phyloP scores from a whole-genome alignment of 2,888 invertebrate species.

The Acrobasis repandana region DNA sequence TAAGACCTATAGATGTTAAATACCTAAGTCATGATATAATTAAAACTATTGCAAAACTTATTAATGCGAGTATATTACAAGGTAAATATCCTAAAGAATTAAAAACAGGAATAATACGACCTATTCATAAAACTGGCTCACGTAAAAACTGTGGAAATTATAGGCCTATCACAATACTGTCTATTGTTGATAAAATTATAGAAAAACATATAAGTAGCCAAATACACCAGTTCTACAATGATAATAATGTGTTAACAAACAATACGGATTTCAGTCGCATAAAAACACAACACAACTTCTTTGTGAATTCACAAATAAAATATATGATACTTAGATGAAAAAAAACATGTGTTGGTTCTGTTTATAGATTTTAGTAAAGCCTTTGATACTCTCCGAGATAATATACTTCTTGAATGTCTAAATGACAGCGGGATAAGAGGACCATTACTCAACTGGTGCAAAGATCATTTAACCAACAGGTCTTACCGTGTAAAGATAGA shows the following conservation, averaged over 20 bases:
- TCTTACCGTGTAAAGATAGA: neutral
- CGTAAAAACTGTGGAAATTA: neutral
- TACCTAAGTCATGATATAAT: neutral
- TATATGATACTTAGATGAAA: neutral
- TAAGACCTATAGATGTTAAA: neutral
- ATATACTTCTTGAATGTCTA: neutral
- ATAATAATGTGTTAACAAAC: neutral
- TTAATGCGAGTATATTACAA: neutral
- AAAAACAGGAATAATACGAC: neutral
- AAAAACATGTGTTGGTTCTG: neutral
- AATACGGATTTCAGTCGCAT: neutral
- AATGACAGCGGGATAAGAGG: neutral
- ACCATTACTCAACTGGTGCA: neutral
- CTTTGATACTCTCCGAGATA: neutral
- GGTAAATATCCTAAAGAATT: neutral
- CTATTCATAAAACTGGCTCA: neutral
- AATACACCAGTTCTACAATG: neutral
- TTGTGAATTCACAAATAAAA: neutral
- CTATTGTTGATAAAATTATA: neutral
- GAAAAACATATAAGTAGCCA: neutral
- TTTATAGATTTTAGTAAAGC: constrained; percentile 7
- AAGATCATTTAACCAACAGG: neutral
- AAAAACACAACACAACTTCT: constrained; percentile 4
- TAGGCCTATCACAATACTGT: neutral
- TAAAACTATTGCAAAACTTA: neutral